phyloP scores from a whole-genome alignment of 2,113 vertebrate species.

The Rousettus leschenaultii region DNA sequence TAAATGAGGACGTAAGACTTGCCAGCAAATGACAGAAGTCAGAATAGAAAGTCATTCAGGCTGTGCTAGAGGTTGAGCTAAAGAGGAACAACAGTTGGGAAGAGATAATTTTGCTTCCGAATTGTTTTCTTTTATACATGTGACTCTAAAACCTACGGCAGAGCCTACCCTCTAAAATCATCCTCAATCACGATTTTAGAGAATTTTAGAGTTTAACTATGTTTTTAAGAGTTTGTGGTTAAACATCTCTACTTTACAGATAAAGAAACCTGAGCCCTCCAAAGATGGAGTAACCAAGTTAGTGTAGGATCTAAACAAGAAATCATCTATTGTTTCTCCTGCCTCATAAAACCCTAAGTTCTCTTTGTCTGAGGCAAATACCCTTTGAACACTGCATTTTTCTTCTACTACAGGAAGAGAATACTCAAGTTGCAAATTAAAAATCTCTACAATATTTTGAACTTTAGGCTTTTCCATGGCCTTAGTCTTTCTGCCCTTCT shows the following conservation, averaged over 20 bases:
- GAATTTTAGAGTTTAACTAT: background rate
- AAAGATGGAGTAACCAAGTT: background rate
- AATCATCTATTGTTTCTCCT: background rate
- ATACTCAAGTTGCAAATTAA: background rate
- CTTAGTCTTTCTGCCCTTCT: background rate
- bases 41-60: background rate
- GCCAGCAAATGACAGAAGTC: background rate
- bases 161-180: background rate
- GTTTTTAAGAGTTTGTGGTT: slow-evolving; percentile 24
- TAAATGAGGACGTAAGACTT: background rate
- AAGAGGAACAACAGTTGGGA: background rate
- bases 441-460: background rate
- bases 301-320: slow-evolving; percentile 7
- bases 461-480: background rate
- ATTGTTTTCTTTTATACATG: background rate
- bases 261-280: background rate
- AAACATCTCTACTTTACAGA: background rate
- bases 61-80: background rate
- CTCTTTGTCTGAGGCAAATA: slow-evolving; percentile 51
- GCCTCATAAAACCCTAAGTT: background rate
- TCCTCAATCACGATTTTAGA: background rate
- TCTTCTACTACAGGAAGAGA: background rate
- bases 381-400: background rate
- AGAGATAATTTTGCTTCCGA: background rate
- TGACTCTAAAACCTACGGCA: background rate